These are phyloP conservation scores for Drosophila teissieri DNA, from an alignment of 1,140 invertebrate genomes.

Conservation along the genomic window DNA sequence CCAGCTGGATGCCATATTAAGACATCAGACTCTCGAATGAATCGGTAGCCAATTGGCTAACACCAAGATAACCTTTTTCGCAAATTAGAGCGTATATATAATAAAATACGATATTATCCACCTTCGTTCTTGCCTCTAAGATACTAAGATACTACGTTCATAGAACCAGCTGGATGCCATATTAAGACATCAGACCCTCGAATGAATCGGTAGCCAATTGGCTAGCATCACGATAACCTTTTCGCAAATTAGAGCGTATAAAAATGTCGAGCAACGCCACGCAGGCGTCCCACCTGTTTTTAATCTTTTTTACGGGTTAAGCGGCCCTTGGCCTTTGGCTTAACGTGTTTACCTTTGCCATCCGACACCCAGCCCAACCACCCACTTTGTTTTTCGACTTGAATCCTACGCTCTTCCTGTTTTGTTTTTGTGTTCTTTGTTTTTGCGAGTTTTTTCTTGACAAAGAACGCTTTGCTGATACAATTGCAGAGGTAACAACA, in stretches of 20 bases:
- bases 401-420: conserved; percentile 21
- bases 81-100: too few species aligned
- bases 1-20: too few species aligned
- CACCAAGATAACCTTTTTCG: background rate
- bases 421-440: background rate
- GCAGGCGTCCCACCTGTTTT: background rate
- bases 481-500: conserved; percentile 62
- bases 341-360: conserved; percentile 69
- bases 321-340: conserved; percentile 71
- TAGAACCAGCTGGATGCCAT: too few species aligned
- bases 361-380: conserved; percentile 9
- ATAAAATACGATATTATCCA: too few species aligned
- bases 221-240: background rate
- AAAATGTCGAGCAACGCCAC: background rate
- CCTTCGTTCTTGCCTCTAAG: too few species aligned
- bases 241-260: conserved; percentile 17
- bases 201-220: background rate
- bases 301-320: conserved; percentile 42
- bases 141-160: too few species aligned
- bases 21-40: too few species aligned
- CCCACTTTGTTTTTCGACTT: conserved; percentile 29
- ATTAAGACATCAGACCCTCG: too few species aligned
- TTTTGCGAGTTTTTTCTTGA: conserved; percentile 6
- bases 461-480: conserved; percentile 52
- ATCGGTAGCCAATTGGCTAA: background rate